phyloP scores from a whole-genome alignment of 2,113 vertebrate genomes.

The Paratilapia polleni region DNA sequence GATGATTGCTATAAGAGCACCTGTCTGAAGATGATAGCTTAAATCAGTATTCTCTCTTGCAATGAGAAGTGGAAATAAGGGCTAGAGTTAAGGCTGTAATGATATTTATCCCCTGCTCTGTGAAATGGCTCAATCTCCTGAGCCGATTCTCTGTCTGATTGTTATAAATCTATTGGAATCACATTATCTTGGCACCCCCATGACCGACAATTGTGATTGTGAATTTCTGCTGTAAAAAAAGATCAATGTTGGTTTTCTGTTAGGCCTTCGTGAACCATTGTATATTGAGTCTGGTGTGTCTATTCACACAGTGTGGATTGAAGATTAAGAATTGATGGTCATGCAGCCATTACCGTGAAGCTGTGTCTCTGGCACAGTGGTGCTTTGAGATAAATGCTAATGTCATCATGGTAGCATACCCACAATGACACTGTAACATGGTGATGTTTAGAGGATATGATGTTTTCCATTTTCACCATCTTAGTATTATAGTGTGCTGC shows the following conservation, averaged over 20 bases:
- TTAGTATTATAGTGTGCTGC: neutral
- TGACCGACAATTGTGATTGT: constrained; percentile 43
- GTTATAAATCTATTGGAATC: constrained; percentile 74
- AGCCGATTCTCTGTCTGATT: constrained; percentile 62
- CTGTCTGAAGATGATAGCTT: constrained; percentile 72
- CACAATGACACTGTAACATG: neutral
- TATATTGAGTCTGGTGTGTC: neutral
- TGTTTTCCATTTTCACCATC: neutral
- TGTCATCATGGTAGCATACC: neutral
- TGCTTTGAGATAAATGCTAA: constrained; percentile 8
- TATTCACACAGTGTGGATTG: neutral
- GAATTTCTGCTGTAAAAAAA: constrained; percentile 9
- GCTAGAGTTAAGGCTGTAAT: constrained; percentile 62
- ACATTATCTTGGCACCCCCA: constrained; percentile 67
- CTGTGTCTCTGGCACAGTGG: neutral
- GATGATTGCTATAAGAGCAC: constrained; percentile 71
- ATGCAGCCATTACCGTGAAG: neutral
- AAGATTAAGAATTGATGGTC: neutral
- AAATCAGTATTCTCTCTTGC: constrained; percentile 70
- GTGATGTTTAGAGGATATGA: constrained; percentile 1
- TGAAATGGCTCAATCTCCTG: constrained; percentile 74
- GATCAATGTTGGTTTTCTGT: constrained; percentile 1
- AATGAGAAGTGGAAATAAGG: constrained; percentile 67
- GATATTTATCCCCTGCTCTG: constrained; percentile 69
- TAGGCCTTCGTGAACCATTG: neutral